phyloP scores from a whole-genome alignment of 1,140 invertebrate species.

The Stegodyphus dumicola region DNA sequence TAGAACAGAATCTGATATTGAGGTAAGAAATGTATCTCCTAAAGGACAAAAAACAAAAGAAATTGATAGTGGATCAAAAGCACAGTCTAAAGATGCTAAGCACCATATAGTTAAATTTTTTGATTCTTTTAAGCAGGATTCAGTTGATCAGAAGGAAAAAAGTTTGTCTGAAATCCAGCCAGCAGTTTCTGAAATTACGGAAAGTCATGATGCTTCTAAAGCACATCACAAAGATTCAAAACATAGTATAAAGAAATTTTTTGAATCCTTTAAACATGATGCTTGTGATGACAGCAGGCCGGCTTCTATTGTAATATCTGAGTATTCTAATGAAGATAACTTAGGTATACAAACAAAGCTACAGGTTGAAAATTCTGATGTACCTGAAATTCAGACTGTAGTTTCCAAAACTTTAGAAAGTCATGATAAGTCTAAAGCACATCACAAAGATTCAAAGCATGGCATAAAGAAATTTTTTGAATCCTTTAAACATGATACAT shows the following conservation, averaged over 20 bases:
- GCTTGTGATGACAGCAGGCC: not conserved
- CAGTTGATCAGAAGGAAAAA: slow-evolving; percentile 3
- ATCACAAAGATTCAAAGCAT: not conserved
- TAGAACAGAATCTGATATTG: slow-evolving; percentile 8
- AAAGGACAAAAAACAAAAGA: not conserved
- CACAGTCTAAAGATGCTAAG: slow-evolving; percentile 22
- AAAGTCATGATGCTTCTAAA: not conserved
- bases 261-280: slow-evolving; percentile 43
- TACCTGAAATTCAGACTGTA: not conserved
- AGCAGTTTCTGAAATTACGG: not conserved
- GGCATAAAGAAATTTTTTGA: not conserved
- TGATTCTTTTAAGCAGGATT: slow-evolving; percentile 19
- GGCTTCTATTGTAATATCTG: too few species aligned
- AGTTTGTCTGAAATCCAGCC: not conserved
- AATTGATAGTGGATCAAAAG: not conserved
- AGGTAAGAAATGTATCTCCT: not conserved
- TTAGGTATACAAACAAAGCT: not conserved
- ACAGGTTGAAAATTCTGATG: not conserved
- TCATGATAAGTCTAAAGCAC: not conserved
- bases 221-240: slow-evolving; percentile 8
- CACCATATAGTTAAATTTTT: not conserved
- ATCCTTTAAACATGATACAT: not conserved
- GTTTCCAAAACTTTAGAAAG: not conserved
- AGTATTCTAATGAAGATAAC: not conserved
- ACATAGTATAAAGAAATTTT: slow-evolving; percentile 21